Evolutionary conservation across 1,140 invertebrate species (phyloP), one percentile per base, ranked within the genome.

Genomic region (Periplaneta americana): DNA sequence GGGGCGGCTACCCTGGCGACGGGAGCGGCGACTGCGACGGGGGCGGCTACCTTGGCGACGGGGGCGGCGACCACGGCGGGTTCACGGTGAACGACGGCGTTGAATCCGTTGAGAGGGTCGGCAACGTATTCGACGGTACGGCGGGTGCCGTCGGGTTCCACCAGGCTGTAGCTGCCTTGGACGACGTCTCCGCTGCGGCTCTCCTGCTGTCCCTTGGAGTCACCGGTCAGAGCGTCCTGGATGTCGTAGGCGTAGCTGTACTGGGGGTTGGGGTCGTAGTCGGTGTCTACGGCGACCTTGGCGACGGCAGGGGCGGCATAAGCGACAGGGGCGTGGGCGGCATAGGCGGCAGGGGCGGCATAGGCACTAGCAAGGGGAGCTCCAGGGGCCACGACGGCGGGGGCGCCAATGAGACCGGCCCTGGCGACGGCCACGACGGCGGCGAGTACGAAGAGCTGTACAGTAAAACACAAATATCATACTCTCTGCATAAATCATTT

Each of bases 191-290:
- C 84, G 32, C 85, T 79, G 5, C 85, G 82, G 35, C 80, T 75
- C 80, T 86, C 85, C 31, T 83, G 77, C 35, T 84, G 84, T 57
- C 35, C 78, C 77, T 85, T 85, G 80, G 83, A 77, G 75, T 85
- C 84, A 35, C 85, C 84, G 15, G 84, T 85, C 35, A 84, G 77
- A n/a, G 88, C 86, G 82, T 94, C 93, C 48, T 92, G 91, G 0
- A 94, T 92, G 57, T 91, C 90, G 85, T 93, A 93, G 4, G 89
- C 89, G 84, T 91, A 93, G 80, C 90, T 88, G 86, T 92, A 93
- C 80, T 92, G 91, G 0, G 92, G 91, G 75, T 81, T 37, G n/a
- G n/a, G n/a, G n/a, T n/a, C n/a, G n/a, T n/a, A n/a, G n/a, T n/a
- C n/a, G n/a, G n/a, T n/a, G n/a, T n/a, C n/a, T n/a, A n/a, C n/a